Evolutionary conservation across 2,888 invertebrate genomes (phyloP).

Genomic region (Dynastes tityus): DNA sequence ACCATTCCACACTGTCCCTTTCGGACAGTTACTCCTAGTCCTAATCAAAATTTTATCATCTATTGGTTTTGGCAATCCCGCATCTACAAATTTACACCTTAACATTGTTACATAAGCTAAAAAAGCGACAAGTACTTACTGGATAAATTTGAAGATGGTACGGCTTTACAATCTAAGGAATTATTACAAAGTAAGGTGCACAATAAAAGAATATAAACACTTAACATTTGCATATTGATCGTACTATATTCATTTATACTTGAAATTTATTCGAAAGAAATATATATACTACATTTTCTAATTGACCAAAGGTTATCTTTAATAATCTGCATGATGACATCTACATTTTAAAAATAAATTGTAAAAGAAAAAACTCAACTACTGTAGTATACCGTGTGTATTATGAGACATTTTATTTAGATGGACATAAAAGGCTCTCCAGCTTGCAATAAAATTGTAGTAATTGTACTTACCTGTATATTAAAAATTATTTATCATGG

Average conservation of each 20-base stretch:
- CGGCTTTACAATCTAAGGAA: neutral
- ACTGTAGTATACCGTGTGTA: no score
- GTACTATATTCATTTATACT: neutral
- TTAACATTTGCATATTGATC: neutral
- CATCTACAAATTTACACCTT: neutral
- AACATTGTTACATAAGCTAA: neutral
- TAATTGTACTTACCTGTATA: no score
- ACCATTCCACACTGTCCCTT: no score
- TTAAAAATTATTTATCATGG: no score
- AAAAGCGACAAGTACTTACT: conserved; percentile 1
- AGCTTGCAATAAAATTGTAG: no score
- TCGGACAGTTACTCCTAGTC: no score
- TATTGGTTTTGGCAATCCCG: no score
- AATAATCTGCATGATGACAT: neutral
- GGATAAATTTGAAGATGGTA: neutral
- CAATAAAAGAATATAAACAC: neutral
- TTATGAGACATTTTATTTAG: no score
- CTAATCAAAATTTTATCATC: no score
- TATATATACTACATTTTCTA: neutral
- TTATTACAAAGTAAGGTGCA: neutral
- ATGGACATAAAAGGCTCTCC: no score
- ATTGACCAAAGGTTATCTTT: neutral
- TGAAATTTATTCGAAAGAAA: neutral
- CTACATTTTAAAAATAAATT: neutral
- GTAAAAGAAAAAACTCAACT: no score